These are phyloP conservation scores for Rotaria socialis DNA, from an alignment of 2,888 invertebrate genomes.

Conservation along the genomic window DNA sequence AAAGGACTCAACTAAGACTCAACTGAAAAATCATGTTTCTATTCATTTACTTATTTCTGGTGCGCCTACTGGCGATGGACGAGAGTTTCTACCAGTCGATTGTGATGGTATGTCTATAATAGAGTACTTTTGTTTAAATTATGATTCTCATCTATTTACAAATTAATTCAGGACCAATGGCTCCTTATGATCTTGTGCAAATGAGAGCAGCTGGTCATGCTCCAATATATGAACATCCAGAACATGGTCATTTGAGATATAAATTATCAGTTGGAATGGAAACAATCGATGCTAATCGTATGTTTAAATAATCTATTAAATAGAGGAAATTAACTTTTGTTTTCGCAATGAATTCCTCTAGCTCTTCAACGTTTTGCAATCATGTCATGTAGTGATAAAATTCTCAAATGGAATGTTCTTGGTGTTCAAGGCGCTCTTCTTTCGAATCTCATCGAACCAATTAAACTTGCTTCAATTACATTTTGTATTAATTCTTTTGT, in stretches of 20 bases:
- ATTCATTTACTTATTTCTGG: constrained; percentile 17
- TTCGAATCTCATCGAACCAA: constrained; percentile 66
- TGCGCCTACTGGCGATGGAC: constrained; percentile 2
- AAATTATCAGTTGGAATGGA: constrained; percentile 13
- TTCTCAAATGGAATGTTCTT: constrained; percentile 78
- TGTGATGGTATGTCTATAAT: background rate
- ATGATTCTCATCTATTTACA: background rate
- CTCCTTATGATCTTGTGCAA: constrained; percentile 33
- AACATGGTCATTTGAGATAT: constrained; percentile 27
- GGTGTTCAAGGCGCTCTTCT: constrained; percentile 78
- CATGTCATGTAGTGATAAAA: constrained; percentile 88
- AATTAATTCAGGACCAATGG: background rate
- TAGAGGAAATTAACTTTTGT: background rate
- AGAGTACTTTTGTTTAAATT: no score
- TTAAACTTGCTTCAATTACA: constrained; percentile 69
- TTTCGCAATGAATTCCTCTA: background rate
- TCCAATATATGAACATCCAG: constrained; percentile 24
- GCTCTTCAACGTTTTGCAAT: constrained; percentile 33
- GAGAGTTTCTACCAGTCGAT: constrained; percentile 32
- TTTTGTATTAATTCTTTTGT: background rate
- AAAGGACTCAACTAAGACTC: constrained; percentile 29
- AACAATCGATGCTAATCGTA: background rate
- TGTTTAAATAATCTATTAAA: background rate
- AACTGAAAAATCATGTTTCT: constrained; percentile 36
- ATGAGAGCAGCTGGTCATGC: constrained; percentile 35